These are phyloP conservation scores for Orussus abietinus DNA, from an alignment of 1,140 invertebrate genomes.

Conservation along the genomic window DNA sequence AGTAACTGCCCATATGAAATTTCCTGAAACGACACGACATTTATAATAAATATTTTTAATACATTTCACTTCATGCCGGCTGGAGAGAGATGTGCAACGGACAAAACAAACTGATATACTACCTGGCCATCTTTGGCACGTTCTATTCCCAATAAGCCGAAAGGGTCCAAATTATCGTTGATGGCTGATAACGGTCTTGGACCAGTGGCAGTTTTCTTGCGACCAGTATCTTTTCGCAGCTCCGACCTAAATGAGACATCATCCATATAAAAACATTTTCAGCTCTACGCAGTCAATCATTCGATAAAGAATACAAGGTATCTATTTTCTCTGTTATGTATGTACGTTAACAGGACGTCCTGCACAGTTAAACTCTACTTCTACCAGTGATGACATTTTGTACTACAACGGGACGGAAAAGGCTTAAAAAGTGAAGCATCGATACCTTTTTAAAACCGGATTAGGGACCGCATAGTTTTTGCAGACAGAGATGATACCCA, in stretches of 20 bases:
- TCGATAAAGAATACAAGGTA: no score
- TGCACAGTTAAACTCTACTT: no score
- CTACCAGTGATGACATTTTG: no score
- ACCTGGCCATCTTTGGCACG: conserved; percentile 79
- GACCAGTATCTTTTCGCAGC: conserved; percentile 68
- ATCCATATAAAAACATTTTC: conserved; percentile 20
- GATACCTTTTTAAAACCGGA: conserved; percentile 34
- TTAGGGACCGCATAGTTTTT: conserved; percentile 31
- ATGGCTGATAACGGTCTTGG: conserved; percentile 79
- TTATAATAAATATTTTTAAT: neutral
- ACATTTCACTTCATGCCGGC: no score
- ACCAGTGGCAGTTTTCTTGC: conserved; percentile 75
- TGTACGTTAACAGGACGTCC: no score
- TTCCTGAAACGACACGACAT: conserved; percentile 52
- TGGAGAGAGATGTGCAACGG: conserved; percentile 1
- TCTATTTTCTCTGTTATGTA: no score
- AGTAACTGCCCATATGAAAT: conserved; percentile 84
- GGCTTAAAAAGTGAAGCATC: neutral
- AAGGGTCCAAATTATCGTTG: conserved; percentile 79
- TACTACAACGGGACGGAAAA: no score
- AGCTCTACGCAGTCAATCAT: no score
- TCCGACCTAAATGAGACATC: conserved; percentile 60
- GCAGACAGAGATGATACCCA: conserved; percentile 29
- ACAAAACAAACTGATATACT: conserved; percentile 18
- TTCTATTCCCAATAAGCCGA: conserved; percentile 78